These are phyloP conservation scores for Eulemur macaco DNA, from an alignment of 2,113 vertebrate species.

Conservation along the genomic window DNA sequence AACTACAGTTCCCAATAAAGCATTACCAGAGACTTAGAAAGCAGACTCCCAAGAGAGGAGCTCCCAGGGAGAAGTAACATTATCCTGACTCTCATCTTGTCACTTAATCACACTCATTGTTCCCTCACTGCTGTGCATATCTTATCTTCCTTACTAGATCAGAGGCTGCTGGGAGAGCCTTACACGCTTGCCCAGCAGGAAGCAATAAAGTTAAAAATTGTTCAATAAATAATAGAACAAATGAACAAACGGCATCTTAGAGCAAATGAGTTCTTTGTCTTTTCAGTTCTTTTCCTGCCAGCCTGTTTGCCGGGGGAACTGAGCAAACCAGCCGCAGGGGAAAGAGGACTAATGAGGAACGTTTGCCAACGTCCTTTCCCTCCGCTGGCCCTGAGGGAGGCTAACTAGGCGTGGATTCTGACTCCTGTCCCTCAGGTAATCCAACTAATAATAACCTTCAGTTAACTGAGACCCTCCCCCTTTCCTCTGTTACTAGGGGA, in stretches of 20 bases:
- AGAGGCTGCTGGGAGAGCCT: neutral
- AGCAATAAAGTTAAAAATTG: neutral
- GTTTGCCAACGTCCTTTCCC: neutral
- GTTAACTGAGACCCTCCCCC: neutral
- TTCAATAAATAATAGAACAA: neutral
- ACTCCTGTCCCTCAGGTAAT: neutral
- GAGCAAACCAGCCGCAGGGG: neutral
- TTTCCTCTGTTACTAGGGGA: neutral
- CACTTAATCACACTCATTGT: conserved; percentile 12
- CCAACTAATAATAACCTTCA: neutral
- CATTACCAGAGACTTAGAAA: neutral
- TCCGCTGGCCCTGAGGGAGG: neutral
- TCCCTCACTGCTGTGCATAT: neutral
- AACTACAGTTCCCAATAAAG: neutral
- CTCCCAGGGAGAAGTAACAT: neutral
- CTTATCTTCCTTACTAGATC: neutral
- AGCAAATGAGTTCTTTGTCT: neutral
- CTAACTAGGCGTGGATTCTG: neutral
- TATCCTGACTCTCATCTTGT: conserved; percentile 6
- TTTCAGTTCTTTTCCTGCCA: neutral
- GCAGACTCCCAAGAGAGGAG: conserved; percentile 3
- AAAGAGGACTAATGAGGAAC: neutral
- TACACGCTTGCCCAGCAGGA: neutral
- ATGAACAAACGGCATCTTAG: neutral
- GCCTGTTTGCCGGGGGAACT: neutral